phyloP scores from a whole-genome alignment of 2,888 invertebrate genomes.

The Cheilosia vernalis region DNA sequence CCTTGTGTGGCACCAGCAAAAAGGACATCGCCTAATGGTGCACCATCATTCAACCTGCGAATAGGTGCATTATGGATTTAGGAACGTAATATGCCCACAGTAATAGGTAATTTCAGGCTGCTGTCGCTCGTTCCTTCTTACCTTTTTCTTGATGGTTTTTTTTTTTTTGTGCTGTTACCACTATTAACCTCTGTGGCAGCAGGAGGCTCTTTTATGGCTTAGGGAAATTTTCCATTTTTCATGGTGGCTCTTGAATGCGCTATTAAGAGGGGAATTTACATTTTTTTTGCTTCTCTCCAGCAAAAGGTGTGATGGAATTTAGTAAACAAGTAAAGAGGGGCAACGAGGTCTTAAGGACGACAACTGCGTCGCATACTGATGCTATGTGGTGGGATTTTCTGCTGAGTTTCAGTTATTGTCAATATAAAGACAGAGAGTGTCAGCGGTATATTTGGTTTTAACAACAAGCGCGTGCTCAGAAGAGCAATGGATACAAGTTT shows the following conservation, averaged over 20 bases:
- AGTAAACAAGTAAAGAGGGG: neutral
- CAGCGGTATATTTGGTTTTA: too few species aligned
- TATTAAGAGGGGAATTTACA: conserved; percentile 34
- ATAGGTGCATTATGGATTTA: conserved; percentile 69
- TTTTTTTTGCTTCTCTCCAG: neutral
- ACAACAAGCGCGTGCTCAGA: too few species aligned
- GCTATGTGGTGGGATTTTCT: neutral
- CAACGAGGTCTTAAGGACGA: neutral
- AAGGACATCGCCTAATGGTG: conserved; percentile 74
- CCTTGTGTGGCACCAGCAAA: conserved; percentile 56
- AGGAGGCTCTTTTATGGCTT: conserved; percentile 29
- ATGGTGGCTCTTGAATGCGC: conserved; percentile 22
- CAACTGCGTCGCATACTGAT: neutral
- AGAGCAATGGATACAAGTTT: too few species aligned
- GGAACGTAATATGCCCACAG: conserved; percentile 70
- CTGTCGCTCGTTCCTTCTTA: neutral
- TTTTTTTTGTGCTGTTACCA: conserved; percentile 5
- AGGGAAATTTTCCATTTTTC: conserved; percentile 29
- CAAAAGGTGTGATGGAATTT: conserved; percentile 43
- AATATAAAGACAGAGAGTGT: neutral
- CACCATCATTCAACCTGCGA: conserved; percentile 62
- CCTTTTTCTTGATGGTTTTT: neutral
- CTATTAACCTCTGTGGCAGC: conserved; percentile 11
- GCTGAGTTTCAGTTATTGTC: neutral
- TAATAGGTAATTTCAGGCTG: conserved; percentile 66